Conservation (phyloP, 2,888 invertebrate genomes). For the Rhynchonema sp. region DNA sequence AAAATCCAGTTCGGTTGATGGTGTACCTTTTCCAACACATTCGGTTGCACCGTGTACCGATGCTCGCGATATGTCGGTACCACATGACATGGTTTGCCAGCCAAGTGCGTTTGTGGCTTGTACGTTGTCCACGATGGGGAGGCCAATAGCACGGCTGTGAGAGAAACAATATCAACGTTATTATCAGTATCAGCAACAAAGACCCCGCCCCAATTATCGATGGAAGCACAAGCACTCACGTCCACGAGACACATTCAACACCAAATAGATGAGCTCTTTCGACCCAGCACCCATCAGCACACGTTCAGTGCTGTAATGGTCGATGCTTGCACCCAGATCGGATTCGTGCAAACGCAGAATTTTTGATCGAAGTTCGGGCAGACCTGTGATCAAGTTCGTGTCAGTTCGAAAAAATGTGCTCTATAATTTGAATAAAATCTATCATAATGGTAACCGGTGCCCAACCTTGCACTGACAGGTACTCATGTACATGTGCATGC, state of each 20-base stretch:
- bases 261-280: slow-evolving; percentile 28
- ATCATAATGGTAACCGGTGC: too few relatives aligned
- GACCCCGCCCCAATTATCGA: background rate
- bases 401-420: too few relatives aligned
- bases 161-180: background rate
- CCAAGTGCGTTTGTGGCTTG: slow-evolving; percentile 23
- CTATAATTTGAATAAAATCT: too few relatives aligned
- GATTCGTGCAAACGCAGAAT: too few relatives aligned
- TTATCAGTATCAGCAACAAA: background rate
- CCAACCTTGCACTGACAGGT: slow-evolving; percentile 27
- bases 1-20: too few relatives aligned
- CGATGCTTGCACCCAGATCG: too few relatives aligned
- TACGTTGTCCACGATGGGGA: slow-evolving; percentile 30
- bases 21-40: slow-evolving; percentile 20
- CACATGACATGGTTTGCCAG: slow-evolving; percentile 16
- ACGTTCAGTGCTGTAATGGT: slow-evolving; percentile 16
- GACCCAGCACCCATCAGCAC: slow-evolving; percentile 28
- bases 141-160: slow-evolving; percentile 17
- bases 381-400: background rate
- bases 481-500: slow-evolving; percentile 22
- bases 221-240: slow-evolving; percentile 12
- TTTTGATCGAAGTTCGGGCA: slow-evolving; percentile 8
- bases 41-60: slow-evolving; percentile 24
- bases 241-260: slow-evolving; percentile 25
- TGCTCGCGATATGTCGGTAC: slow-evolving; percentile 16